These are phyloP conservation scores for Pelmatolapia mariae DNA, from an alignment of 2,113 vertebrate genomes.

Conservation along the genomic window DNA sequence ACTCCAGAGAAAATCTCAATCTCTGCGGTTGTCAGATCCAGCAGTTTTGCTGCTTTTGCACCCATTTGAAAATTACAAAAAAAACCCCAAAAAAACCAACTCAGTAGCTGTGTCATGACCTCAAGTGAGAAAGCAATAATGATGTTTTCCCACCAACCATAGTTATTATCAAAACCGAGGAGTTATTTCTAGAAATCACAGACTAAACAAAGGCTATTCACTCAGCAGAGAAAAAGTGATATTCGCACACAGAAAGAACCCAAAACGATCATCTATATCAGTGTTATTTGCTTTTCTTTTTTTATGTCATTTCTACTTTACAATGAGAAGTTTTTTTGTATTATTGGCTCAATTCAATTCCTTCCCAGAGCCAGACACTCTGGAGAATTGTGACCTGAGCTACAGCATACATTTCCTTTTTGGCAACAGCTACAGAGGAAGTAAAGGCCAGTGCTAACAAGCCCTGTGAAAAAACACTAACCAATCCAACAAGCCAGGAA, in stretches of 20 bases:
- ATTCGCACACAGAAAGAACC: not conserved
- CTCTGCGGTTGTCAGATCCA: not conserved
- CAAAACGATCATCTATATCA: not conserved
- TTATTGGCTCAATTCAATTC: slow-evolving; percentile 9
- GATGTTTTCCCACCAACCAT: slow-evolving; percentile 9
- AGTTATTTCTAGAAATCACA: slow-evolving; percentile 35
- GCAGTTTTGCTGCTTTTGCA: not conserved
- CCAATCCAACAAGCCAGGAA: slow-evolving; percentile 40
- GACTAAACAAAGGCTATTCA: not conserved
- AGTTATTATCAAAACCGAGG: not conserved
- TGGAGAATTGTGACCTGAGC: slow-evolving; percentile 42
- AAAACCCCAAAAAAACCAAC: rapidly evolving
- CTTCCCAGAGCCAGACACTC: slow-evolving; percentile 24
- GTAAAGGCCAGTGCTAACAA: slow-evolving; percentile 54
- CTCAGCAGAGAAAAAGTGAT: not conserved
- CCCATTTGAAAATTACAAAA: not conserved
- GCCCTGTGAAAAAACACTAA: slow-evolving; percentile 34
- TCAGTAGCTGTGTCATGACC: slow-evolving; percentile 24
- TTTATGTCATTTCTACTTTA: not conserved
- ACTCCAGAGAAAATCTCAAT: slow-evolving; percentile 10
- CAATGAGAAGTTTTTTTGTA: not conserved
- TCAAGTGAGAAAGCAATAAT: slow-evolving; percentile 40
- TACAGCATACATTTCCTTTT: slow-evolving; percentile 52
- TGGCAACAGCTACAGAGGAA: slow-evolving; percentile 39
- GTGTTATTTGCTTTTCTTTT: not conserved